phyloP scores from a whole-genome alignment of 2,113 vertebrate genomes.

The Ondatra zibethicus region DNA sequence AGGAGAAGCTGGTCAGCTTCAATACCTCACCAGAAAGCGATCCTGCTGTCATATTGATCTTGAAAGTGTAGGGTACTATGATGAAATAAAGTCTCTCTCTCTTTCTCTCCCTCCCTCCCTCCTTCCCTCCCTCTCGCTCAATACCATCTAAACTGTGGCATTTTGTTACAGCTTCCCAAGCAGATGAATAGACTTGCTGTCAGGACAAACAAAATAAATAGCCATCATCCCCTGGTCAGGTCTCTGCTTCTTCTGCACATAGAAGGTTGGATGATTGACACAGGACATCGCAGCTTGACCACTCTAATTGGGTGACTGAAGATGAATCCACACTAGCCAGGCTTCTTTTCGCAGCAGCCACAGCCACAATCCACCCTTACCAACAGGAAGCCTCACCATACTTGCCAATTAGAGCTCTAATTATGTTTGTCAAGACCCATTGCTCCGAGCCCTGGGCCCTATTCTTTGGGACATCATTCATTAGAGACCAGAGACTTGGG shows the following conservation, averaged over 20 bases:
- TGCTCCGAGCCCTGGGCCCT: background rate
- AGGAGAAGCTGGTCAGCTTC: accelerated
- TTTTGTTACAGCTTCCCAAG: accelerated
- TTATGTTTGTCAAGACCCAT: background rate
- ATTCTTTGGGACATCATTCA: background rate
- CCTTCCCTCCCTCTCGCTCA: background rate
- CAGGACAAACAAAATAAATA: accelerated
- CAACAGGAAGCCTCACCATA: background rate
- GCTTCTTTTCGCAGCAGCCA: background rate
- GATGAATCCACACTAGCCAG: background rate
- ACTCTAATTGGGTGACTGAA: background rate
- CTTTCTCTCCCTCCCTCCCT: background rate
- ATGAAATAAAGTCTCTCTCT: background rate
- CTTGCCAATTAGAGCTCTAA: background rate
- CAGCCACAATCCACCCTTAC: background rate
- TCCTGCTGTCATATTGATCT: accelerated
- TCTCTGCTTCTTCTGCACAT: background rate
- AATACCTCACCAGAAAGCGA: background rate
- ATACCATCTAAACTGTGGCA: accelerated
- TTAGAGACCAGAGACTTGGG: background rate
- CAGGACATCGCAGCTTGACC: accelerated
- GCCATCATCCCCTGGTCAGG: accelerated
- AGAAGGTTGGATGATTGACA: background rate
- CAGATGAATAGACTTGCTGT: background rate
- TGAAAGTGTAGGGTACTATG: background rate